Base-by-base conservation (phyloP, 2,797 vertebrate species). In the Hypotaenidia philippensis region DNA sequence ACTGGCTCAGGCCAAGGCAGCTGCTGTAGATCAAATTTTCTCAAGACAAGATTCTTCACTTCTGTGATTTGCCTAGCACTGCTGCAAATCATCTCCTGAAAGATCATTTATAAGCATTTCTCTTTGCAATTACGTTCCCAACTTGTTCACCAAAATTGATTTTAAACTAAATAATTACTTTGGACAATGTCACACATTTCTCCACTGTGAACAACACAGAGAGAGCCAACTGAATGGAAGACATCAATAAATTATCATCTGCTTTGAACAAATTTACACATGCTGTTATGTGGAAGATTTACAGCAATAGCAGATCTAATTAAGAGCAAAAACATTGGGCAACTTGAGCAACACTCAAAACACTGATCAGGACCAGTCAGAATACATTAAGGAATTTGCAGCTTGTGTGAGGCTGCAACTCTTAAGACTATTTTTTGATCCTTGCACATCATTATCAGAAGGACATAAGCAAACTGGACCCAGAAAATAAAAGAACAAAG, bases 281-380 rank as follows among this genome's bases (percentile, higher is more conserved):
- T 61, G 23, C 55, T 82, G 22, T 85, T 87, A 53, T 26, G 29
- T 3, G 15, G 29, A 53, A 74, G 55, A 87, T 80, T 77, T 86
- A 86, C 31, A 91, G 27, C 79, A 56, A 83, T 2, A 79, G 60
- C 63, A 90, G 41, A 75, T 90, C 26, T 69, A 92, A 92, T 91
- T 86, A 96, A 90, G 71, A 91, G 77, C 40, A 85, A 96, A 95
- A 95, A 92, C 19, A 87, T 4, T 53, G 32, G 59, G 25, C 31
- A 68, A 29, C 8, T 20, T 38, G 5, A 68, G 6, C 29, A 45
- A 36, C 11, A 26, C 11, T n/a, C 26, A 32, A 38, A 20, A 59
- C 18, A 31, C 3, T 6, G 8, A 49, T 20, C 8, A 78, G 38
- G 22, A 32, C 8, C 44, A 32, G 9, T 34, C 16, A 64, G 21